Percentiles rank a stretch among this genome's conserved stretches.
Evolutionary conservation across 2,888 invertebrate species (phyloP).

Genomic region (Heliconius sara): DNA sequence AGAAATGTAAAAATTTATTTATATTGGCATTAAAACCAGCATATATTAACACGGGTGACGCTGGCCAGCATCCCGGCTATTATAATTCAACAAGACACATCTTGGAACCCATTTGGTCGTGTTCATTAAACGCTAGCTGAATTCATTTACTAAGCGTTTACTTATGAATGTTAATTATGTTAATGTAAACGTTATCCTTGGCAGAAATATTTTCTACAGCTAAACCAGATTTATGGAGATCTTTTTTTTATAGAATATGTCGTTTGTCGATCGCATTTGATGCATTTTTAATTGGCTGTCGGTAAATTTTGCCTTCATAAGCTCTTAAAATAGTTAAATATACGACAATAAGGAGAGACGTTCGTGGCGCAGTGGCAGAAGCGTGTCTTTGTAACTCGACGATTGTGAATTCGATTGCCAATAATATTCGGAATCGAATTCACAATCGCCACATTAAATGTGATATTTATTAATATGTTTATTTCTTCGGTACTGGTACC

Average conservation of each 20-base stretch:
- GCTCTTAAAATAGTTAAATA: too few species aligned
- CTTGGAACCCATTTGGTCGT: constrained; percentile 55
- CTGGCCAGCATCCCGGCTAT: constrained; percentile 67
- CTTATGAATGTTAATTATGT: constrained; percentile 44
- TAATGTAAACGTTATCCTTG: constrained; percentile 46
- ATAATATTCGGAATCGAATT: too few species aligned
- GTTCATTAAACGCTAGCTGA: constrained; percentile 47
- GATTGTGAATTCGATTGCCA: too few species aligned
- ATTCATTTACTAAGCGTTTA: constrained; percentile 45
- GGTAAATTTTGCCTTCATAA: constrained; percentile 6
- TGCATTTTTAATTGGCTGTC: constrained; percentile 26
- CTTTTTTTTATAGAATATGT: constrained; percentile 34
- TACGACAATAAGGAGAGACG: too few species aligned
- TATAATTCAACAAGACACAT: constrained; percentile 61
- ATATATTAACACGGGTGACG: constrained; percentile 45
- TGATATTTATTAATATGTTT: too few species aligned
- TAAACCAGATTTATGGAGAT: constrained; percentile 37
- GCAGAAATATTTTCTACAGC: constrained; percentile 43
- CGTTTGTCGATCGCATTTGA: constrained; percentile 13
- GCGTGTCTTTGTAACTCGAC: too few species aligned
- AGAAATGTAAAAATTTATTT: constrained; percentile 58
- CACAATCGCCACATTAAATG: too few species aligned
- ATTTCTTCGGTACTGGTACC: too few species aligned
- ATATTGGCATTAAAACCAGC: constrained; percentile 64
- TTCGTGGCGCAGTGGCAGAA: too few species aligned